These are phyloP conservation scores for Euschistus heros DNA, from an alignment of 1,140 invertebrate genomes.

Conservation along the genomic window DNA sequence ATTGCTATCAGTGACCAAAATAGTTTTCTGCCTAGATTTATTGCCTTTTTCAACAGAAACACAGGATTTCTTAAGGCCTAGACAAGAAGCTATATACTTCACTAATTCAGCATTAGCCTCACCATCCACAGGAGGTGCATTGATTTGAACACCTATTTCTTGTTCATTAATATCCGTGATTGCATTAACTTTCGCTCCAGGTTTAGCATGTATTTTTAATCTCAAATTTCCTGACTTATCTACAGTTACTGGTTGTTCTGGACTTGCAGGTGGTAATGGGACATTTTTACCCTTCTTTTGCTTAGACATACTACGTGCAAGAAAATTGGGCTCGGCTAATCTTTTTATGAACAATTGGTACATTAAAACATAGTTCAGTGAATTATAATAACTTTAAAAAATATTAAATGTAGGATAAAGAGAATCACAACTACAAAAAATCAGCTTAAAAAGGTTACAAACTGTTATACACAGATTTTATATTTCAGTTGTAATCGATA, in stretches of 20 bases:
- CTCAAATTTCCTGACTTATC: conserved; percentile 50
- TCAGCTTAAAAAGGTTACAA: too few species aligned
- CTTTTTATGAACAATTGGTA: too few species aligned
- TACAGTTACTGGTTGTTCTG: conserved; percentile 35
- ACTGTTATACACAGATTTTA: too few species aligned
- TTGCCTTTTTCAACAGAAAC: conserved; percentile 52
- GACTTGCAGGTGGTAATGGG: not conserved
- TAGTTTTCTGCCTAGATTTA: conserved; percentile 26
- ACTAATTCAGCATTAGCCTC: conserved; percentile 66
- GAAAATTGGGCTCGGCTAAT: too few species aligned
- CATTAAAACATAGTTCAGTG: too few species aligned
- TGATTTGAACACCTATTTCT: conserved; percentile 55
- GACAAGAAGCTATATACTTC: conserved; percentile 53
- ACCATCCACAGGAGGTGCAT: conserved; percentile 64
- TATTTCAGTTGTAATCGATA: too few species aligned
- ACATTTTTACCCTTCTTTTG: conserved; percentile 5
- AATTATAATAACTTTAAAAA: too few species aligned
- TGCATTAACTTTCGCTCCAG: conserved; percentile 59
- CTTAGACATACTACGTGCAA: conserved; percentile 15
- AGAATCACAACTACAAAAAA: too few species aligned
- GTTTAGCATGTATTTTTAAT: conserved; percentile 61
- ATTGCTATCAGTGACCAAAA: conserved; percentile 22
- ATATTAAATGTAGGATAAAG: too few species aligned
- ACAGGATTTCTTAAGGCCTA: conserved; percentile 57
- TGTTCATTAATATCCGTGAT: conserved; percentile 50